Evolutionary conservation across 2,113 vertebrate species (phyloP), one percentile per base, ranked within the genome.

Genomic region (Okapia johnstoni): DNA sequence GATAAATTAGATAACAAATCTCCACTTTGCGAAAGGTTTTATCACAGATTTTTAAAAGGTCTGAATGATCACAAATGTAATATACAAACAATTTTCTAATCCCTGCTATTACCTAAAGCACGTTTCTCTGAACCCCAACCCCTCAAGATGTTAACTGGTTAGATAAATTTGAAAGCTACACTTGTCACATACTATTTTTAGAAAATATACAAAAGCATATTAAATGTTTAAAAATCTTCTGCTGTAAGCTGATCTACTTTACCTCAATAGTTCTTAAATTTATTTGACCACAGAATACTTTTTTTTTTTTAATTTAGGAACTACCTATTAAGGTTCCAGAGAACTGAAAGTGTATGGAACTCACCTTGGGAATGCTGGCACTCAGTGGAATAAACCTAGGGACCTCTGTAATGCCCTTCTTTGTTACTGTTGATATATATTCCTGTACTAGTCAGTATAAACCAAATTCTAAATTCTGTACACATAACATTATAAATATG

Each of bases 1-100:
- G 36, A 88, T 54, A 93, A 91, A 77, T 70, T 80, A 94, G 40
- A 36, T 92, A 97, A 92, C 28, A 93, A 36, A 77, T 61, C 77
- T 91, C 57, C 26, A 40, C 33, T 92, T 85, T 14, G 10, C 36
- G 73, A 92, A 95, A 95, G 25, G 10, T 87, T 79, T 85, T 63
- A 81, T 58, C 50, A 85, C 52, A 93, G 30, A 70, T 36, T 81
- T 90, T 63, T 66, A 80, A 85, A 77, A 76, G 85, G 28, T 91
- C 3, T 93, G 54, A 86, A 85, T 88, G 23, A 77, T 85, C 36
- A 85, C 13, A 90, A 88, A 89, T 90, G 5, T 55, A 85, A 91
- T 61, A n/a, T 58, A 48, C 2, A 88, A 86, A 58, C 6, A 66
- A 30, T 43, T 33, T 87, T 87, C 52, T 58, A 88, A 93, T 66